Evolutionary conservation across 2,888 invertebrate species (phyloP).

Genomic region (Hypolimnas misippus): DNA sequence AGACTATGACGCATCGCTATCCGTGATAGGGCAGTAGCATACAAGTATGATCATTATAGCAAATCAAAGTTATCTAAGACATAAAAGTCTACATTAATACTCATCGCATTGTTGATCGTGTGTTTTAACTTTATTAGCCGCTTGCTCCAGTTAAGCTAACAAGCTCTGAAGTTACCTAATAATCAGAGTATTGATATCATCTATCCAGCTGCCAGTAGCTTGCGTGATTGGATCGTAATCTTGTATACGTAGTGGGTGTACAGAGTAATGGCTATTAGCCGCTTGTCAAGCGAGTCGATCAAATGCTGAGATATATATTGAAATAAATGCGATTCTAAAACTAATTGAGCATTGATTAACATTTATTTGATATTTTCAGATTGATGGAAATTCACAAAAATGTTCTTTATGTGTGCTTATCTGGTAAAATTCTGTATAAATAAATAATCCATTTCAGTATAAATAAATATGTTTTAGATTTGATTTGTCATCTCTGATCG

Average conservation of each 20-base stretch:
- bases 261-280: slow-evolving; percentile 25
- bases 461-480: too few species aligned
- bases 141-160: slow-evolving; percentile 32
- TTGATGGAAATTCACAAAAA: neutral
- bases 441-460: too few species aligned
- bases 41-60: too few species aligned
- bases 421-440: too few species aligned
- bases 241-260: slow-evolving; percentile 18
- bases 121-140: slow-evolving; percentile 25
- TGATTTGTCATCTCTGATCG: too few species aligned
- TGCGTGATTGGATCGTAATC: slow-evolving; percentile 24
- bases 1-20: too few species aligned
- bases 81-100: neutral
- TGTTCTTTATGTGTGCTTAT: neutral
- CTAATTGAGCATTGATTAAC: slow-evolving; percentile 1
- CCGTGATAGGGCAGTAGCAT: too few species aligned
- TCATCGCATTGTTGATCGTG: neutral
- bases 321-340: slow-evolving; percentile 15
- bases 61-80: too few species aligned
- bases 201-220: slow-evolving; percentile 33
- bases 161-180: slow-evolving; percentile 38
- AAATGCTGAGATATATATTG: slow-evolving; percentile 22
- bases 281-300: slow-evolving; percentile 30
- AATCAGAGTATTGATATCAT: slow-evolving; percentile 45
- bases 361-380: neutral